These are phyloP conservation scores for Linhomoeus sp. DNA, from an alignment of 2,888 invertebrate genomes.

Conservation along the genomic window DNA sequence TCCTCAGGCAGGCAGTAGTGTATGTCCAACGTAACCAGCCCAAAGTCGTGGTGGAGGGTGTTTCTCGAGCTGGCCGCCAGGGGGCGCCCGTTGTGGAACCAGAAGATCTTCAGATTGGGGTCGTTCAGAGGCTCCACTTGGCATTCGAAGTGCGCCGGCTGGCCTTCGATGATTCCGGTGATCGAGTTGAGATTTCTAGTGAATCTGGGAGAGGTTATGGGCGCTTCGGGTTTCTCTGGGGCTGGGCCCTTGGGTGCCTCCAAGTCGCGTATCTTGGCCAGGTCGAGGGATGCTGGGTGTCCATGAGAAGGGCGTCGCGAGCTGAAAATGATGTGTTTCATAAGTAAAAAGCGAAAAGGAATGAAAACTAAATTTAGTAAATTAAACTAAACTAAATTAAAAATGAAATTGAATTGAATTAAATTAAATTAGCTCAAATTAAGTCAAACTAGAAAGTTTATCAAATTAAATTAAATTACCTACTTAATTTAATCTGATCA, in stretches of 20 bases:
- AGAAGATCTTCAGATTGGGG: conserved; percentile 48
- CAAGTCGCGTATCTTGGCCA: conserved; percentile 65
- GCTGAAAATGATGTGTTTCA: no score
- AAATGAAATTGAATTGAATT: no score
- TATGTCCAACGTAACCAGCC: conserved; percentile 72
- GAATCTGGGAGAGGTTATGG: conserved; percentile 45
- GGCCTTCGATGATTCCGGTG: conserved; percentile 68
- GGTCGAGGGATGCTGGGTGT: conserved; percentile 77
- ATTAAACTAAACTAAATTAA: no score
- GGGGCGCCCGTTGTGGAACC: conserved; percentile 57
- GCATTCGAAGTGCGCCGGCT: conserved; percentile 88
- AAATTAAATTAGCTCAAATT: no score
- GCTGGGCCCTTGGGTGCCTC: conserved; percentile 39
- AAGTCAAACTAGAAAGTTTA: no score
- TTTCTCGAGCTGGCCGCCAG: conserved; percentile 40
- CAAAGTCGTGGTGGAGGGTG: conserved; percentile 57
- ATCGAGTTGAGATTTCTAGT: conserved; percentile 63
- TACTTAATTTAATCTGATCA: no score
- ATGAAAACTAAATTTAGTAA: no score
- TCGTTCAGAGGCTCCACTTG: conserved; percentile 69
- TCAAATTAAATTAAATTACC: no score
- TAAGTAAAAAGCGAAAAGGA: no score
- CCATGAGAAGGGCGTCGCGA: conserved; percentile 24
- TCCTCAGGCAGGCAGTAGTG: conserved; percentile 68
- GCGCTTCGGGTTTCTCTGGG: conserved; percentile 33